Evolutionary conservation across 2,888 invertebrate species (phyloP).

Genomic region (Dolichomitus sp.): DNA sequence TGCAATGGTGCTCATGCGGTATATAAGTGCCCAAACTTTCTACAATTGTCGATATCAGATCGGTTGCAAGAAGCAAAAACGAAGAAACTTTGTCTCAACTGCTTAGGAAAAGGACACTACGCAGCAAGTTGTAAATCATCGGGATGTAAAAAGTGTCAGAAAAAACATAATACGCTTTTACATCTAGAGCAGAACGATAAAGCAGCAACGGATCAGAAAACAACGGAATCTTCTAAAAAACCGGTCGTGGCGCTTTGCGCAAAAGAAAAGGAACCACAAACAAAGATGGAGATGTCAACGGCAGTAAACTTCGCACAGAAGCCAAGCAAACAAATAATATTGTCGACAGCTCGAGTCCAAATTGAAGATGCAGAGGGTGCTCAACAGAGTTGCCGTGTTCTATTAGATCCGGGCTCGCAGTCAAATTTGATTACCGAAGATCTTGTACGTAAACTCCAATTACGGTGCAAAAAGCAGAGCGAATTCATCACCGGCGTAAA

Average conservation of each 20-base stretch:
- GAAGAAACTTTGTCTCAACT: conserved; percentile 54
- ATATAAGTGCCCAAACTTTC: conserved; percentile 41
- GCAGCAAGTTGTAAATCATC: conserved; percentile 53
- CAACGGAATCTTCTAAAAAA: conserved; percentile 28
- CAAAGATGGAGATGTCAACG: neutral
- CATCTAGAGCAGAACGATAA: conserved; percentile 29
- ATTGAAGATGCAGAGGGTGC: conserved; percentile 57
- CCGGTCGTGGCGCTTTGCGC: conserved; percentile 29
- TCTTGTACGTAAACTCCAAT: too few species aligned
- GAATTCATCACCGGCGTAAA: too few species aligned
- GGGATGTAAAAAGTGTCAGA: conserved; percentile 68
- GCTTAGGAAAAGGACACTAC: conserved; percentile 54
- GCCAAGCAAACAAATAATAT: conserved; percentile 44
- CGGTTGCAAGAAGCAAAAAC: conserved; percentile 41
- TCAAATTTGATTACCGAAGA: too few species aligned
- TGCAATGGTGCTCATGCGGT: conserved; percentile 15
- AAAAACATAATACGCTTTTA: conserved; percentile 64
- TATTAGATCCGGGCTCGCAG: neutral
- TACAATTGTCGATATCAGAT: conserved; percentile 23
- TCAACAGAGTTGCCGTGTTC: conserved; percentile 5
- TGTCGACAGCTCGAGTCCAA: conserved; percentile 67
- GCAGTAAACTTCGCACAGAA: conserved; percentile 27
- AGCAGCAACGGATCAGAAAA: conserved; percentile 1
- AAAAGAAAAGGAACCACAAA: neutral
- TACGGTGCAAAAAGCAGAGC: too few species aligned